These are phyloP conservation scores for Anguilla megastoma DNA, from an alignment of 2,797 vertebrate species.

Conservation along the genomic window DNA sequence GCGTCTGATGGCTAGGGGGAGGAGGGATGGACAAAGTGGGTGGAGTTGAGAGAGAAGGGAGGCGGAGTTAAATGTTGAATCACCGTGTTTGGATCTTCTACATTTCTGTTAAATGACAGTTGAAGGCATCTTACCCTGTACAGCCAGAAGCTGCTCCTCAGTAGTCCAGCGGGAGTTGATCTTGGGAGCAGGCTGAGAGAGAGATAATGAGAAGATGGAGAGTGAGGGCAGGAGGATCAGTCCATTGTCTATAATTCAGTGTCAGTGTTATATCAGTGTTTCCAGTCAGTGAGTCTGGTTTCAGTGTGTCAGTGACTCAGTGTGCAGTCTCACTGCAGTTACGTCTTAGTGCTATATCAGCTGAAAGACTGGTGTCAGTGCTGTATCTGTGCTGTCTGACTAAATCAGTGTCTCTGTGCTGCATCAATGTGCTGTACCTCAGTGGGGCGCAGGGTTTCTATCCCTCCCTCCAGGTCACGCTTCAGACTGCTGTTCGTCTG, in stretches of 20 bases:
- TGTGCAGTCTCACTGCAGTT: not conserved
- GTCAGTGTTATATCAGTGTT: no score
- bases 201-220: not conserved
- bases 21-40: not conserved
- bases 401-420: not conserved
- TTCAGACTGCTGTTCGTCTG: conserved; percentile 87
- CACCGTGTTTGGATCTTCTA: not conserved
- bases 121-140: conserved; percentile 79
- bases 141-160: conserved; percentile 91
- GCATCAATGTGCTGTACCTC: conserved; percentile 72
- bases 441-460: conserved; percentile 70
- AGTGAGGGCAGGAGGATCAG: not conserved
- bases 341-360: not conserved
- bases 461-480: conserved; percentile 76
- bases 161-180: conserved; percentile 92
- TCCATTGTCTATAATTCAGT: no score
- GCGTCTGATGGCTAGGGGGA: conserved; percentile 78
- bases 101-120: not conserved
- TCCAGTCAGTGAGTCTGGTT: not conserved
- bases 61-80: not conserved
- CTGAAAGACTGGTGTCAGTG: not conserved
- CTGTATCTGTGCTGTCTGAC: not conserved
- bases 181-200: conserved; percentile 75
- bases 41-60: not conserved
- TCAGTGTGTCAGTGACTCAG: not conserved